These are phyloP conservation scores for Crocallis elinguaria DNA, from an alignment of 2,888 invertebrate species.

Conservation along the genomic window DNA sequence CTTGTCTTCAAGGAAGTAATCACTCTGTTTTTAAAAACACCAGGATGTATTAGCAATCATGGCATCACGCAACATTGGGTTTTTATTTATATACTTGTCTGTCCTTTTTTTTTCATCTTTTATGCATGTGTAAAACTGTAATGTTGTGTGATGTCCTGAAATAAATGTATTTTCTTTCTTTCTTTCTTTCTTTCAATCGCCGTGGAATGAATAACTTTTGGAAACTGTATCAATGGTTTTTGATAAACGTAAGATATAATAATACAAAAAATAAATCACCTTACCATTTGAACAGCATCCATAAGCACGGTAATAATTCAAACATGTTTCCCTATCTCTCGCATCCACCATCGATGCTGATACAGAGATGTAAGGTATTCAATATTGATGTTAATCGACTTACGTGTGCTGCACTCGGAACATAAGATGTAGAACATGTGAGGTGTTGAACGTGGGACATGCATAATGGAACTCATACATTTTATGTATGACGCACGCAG, in stretches of 20 bases:
- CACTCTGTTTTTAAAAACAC: no score
- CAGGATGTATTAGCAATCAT: no score
- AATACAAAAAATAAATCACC: constrained; percentile 37
- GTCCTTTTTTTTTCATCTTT: no score
- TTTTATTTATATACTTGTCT: no score
- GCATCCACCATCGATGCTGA: constrained; percentile 1
- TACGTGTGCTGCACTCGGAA: constrained; percentile 40
- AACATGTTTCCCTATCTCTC: constrained; percentile 19
- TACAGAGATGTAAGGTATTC: constrained; percentile 9
- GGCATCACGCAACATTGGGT: no score
- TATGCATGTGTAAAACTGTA: no score
- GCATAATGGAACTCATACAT: constrained; percentile 26
- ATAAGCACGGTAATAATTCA: constrained; percentile 33
- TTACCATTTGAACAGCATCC: constrained; percentile 30
- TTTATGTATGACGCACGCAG: constrained; percentile 19
- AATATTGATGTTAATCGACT: constrained; percentile 54
- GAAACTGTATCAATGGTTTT: no score
- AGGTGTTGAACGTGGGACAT: constrained; percentile 10
- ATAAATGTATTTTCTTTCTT: no score
- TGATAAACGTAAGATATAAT: constrained; percentile 46
- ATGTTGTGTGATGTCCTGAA: no score
- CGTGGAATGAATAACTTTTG: no score
- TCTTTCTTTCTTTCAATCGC: no score
- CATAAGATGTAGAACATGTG: constrained; percentile 19
- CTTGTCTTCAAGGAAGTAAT: no score